phyloP scores from a whole-genome alignment of 1,140 invertebrate species.

The Nixonia krombeini region DNA sequence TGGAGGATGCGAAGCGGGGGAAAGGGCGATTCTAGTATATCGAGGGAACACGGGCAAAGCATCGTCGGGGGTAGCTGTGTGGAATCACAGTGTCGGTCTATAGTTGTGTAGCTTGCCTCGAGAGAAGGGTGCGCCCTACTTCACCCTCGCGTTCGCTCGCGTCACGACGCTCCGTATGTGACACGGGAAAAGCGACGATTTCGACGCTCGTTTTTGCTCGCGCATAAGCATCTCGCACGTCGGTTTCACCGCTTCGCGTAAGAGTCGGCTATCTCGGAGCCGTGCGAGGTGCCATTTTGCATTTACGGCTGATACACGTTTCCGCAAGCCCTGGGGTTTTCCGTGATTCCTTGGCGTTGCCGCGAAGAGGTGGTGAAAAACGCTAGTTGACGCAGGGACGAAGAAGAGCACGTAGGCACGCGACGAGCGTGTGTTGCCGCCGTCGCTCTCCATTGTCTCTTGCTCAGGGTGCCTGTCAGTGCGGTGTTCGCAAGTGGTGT shows the following conservation, averaged over 20 bases:
- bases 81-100: constrained; percentile 50
- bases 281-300: constrained; percentile 24
- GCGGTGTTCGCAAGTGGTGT: too few species aligned
- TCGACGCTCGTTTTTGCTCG: neutral
- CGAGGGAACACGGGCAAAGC: constrained; percentile 37
- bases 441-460: too few species aligned
- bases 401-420: too few species aligned
- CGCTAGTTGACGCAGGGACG: neutral
- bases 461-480: too few species aligned
- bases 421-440: too few species aligned
- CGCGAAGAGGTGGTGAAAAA: neutral
- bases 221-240: neutral
- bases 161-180: constrained; percentile 3
- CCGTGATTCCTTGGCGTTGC: constrained; percentile 32
- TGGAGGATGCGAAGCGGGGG: constrained; percentile 17
- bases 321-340: constrained; percentile 20
- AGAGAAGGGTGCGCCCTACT: constrained; percentile 67
- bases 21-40: constrained; percentile 45
- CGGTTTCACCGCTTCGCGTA: neutral
- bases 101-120: constrained; percentile 34
- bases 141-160: constrained; percentile 41
- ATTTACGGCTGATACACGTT: constrained; percentile 21
- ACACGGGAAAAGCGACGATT: neutral
- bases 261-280: neutral
- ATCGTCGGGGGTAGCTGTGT: constrained; percentile 29